Evolutionary conservation across 2,113 vertebrate species (phyloP), one percentile per base, ranked within the genome.

Genomic region (Dasyornis broadbenti): DNA sequence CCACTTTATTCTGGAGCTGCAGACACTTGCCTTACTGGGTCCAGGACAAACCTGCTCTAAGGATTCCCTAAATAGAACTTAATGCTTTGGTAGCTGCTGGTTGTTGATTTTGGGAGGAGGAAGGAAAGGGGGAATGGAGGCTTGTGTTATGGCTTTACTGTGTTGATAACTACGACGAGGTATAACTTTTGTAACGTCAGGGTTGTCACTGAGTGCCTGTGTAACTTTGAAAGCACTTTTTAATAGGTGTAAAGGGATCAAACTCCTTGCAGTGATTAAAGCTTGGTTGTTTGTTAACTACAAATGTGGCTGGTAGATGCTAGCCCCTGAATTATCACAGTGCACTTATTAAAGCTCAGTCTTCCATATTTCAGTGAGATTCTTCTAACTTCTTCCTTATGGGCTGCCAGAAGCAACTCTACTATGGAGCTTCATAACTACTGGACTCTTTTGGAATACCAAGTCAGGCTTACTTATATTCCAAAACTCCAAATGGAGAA

Each of bases 1-100:
- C 49, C 82, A 54, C 82, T 95, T 82, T 65, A 64, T 82, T 97
- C 86, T 95, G 93, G 94, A 96, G 94, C 94, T 96, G 97, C 94
- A 96, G 94, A 96, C 96, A 95, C 95, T 97, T 96, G 96, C 83
- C 78, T 86, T 89, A 65, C 44, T 88, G 82, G 90, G 93, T 68
- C 61, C 81, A 92, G 81, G 93, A 93, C 75, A 94, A 94, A 65
- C 78, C 82, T 73, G 56, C 89, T 91, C 39, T 53, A 53, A 91
- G 54, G 92, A 87, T 92, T 87, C 86, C n/a, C 76, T 82, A 59
- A 81, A 70, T 14, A 84, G 92, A 89, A 71, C 26, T 56, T 80
- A 91, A 93, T 53, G 72, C 75, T 88, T 91, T 68, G 82, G 87
- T 61, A 54, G 60, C 16, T 64, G 66, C 80, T 53, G 61, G 82